Conservation (phyloP, 2,797 vertebrate genomes). For the Siniperca undulata region DNA sequence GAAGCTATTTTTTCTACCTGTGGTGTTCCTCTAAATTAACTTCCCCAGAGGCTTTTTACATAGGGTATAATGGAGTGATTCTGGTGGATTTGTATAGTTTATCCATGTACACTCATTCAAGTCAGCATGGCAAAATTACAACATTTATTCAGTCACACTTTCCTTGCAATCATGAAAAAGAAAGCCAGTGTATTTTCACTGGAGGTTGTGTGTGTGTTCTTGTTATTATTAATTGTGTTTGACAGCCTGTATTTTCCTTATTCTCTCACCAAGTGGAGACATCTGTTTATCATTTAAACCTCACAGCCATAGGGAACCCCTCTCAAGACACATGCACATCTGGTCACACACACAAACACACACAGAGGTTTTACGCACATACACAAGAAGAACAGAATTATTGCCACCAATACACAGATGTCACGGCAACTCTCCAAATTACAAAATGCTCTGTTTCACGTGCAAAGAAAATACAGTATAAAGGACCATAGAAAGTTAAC, state of each 20-base stretch:
- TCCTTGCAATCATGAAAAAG: constrained; percentile 22
- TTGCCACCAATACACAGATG: constrained; percentile 13
- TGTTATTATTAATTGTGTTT: constrained; percentile 75
- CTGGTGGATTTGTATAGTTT: constrained; percentile 51
- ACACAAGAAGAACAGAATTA: not conserved
- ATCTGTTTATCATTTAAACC: constrained; percentile 75
- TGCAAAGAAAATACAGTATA: not conserved
- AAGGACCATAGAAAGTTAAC: not conserved
- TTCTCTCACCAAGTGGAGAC: constrained; percentile 68
- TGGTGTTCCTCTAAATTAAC: constrained; percentile 48
- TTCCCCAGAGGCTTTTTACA: constrained; percentile 47
- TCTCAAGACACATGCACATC: constrained; percentile 49
- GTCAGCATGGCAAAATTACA: constrained; percentile 21
- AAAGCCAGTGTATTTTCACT: constrained; percentile 28
- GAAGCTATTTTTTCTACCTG: constrained; percentile 50
- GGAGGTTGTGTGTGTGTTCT: constrained; percentile 32
- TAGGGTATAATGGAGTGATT: constrained; percentile 37
- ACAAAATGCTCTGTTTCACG: not conserved
- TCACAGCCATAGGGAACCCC: constrained; percentile 52
- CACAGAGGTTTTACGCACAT: not conserved
- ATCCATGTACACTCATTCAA: constrained; percentile 21
- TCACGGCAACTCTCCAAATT: not conserved
- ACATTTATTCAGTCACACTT: constrained; percentile 45
- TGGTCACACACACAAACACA: constrained; percentile 39
- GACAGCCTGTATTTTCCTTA: constrained; percentile 70